Evolutionary conservation across 1,140 invertebrate species (phyloP).

Genomic region (Atta cephalotes): DNA sequence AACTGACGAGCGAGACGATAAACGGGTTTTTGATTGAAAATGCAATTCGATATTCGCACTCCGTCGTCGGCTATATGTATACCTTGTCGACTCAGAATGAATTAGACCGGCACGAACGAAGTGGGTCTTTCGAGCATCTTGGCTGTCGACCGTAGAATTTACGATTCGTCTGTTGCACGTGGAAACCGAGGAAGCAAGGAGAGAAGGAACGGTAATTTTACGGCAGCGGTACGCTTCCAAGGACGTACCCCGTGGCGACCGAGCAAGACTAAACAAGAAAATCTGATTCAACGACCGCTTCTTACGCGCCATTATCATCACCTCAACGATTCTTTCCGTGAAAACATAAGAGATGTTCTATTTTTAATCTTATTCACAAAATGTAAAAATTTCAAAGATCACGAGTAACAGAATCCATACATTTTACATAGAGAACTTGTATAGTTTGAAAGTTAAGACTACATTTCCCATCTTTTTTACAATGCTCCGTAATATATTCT

Average conservation of each 20-base stretch:
- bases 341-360: background rate
- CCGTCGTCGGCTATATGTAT: background rate
- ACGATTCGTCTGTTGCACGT: slow-evolving; percentile 56
- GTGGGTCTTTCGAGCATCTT: slow-evolving; percentile 37
- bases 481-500: background rate
- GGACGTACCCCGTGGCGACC: slow-evolving; percentile 32
- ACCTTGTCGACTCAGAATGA: slow-evolving; percentile 44
- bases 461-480: background rate
- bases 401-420: background rate
- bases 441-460: background rate
- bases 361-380: background rate
- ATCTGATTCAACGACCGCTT: slow-evolving; percentile 40
- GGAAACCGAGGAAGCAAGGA: slow-evolving; percentile 23
- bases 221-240: slow-evolving; percentile 28
- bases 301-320: slow-evolving; percentile 17
- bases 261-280: slow-evolving; percentile 41
- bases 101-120: slow-evolving; percentile 45
- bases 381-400: background rate
- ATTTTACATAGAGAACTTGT: too few relatives aligned
- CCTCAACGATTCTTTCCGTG: background rate
- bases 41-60: slow-evolving; percentile 27
- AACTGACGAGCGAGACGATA: slow-evolving; percentile 25
- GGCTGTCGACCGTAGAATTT: slow-evolving; percentile 49
- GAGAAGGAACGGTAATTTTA: slow-evolving; percentile 53
- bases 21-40: slow-evolving; percentile 59